Evolutionary conservation across 2,797 vertebrate species (phyloP).

Genomic region (Ciconia nigra): DNA sequence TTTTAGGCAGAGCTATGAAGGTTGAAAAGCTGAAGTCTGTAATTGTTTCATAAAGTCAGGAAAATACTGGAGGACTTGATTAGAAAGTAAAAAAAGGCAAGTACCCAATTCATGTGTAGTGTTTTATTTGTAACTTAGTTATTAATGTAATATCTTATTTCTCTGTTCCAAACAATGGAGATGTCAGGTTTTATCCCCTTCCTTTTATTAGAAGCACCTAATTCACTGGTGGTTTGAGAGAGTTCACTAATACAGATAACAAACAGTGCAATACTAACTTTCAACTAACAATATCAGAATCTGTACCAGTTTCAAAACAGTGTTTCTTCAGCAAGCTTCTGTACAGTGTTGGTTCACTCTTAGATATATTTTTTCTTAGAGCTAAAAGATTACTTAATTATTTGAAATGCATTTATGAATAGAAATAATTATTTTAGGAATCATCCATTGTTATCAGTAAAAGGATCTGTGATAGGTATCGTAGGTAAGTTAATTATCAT

Average conservation of each 20-base stretch:
- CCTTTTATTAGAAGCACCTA: background rate
- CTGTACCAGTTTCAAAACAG: background rate
- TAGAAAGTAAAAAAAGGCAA: background rate
- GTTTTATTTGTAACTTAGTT: background rate
- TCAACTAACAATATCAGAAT: background rate
- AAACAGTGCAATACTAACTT: background rate
- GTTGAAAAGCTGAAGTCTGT: background rate
- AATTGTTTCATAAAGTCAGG: background rate
- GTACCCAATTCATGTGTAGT: background rate
- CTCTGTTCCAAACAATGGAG: background rate
- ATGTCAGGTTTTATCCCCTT: background rate
- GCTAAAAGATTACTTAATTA: background rate
- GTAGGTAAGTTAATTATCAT: conserved; percentile 59
- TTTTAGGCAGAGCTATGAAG: background rate
- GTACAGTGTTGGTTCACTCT: background rate
- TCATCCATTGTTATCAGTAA: conserved; percentile 42
- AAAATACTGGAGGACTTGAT: background rate
- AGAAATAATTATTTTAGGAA: conserved; percentile 23
- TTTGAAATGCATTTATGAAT: background rate
- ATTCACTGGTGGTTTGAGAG: background rate
- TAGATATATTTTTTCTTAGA: conserved; percentile 2
- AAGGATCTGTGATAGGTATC: conserved; percentile 32
- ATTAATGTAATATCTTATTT: background rate
- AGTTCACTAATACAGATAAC: background rate
- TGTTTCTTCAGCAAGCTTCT: conserved; percentile 17